These are phyloP conservation scores for Papilio helenus DNA, from an alignment of 1,140 invertebrate species.

Conservation along the genomic window DNA sequence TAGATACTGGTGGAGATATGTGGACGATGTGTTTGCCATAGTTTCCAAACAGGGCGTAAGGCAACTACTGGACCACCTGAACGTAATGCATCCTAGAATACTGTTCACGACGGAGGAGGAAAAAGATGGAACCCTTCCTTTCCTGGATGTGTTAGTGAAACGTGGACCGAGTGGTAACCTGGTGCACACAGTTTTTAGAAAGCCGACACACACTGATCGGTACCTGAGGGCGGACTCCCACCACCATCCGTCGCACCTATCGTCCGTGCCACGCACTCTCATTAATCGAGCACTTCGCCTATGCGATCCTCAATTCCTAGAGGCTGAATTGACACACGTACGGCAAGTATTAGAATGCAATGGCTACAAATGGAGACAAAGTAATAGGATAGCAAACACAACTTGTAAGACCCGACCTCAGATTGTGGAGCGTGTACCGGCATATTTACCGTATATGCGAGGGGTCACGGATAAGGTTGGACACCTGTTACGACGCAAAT, in stretches of 20 bases:
- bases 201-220: too few relatives aligned
- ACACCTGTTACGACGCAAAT: background rate
- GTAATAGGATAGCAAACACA: too few relatives aligned
- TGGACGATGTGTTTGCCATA: slow-evolving; percentile 11
- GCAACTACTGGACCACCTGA: background rate
- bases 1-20: slow-evolving; percentile 20
- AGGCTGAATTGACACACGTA: too few relatives aligned
- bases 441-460: background rate
- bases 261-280: too few relatives aligned
- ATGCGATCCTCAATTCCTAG: too few relatives aligned
- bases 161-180: background rate
- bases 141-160: background rate
- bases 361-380: too few relatives aligned
- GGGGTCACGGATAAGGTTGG: slow-evolving; percentile 12
- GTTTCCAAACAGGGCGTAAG: background rate
- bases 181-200: background rate
- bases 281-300: too few relatives aligned
- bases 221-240: too few relatives aligned
- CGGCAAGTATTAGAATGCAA: too few relatives aligned
- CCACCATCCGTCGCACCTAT: too few relatives aligned
- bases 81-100: background rate
- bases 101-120: background rate
- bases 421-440: background rate
- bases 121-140: background rate
- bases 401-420: too few relatives aligned